Evolutionary conservation across 2,113 vertebrate species (phyloP).

Genomic region (Axis porcinus): DNA sequence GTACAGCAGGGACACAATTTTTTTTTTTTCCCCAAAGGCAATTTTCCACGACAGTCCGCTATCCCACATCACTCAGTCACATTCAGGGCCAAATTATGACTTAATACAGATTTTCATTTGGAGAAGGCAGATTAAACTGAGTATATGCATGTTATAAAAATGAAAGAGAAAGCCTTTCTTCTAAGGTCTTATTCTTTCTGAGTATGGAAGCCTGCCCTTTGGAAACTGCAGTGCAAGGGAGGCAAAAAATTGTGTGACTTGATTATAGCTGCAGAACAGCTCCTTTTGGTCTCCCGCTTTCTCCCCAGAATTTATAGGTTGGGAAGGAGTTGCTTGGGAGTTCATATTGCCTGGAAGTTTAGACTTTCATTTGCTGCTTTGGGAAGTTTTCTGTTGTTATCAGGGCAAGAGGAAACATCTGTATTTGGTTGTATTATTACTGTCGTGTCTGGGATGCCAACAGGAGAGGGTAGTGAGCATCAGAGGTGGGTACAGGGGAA

Average conservation of each 20-base stretch:
- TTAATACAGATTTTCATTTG: neutral
- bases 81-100: neutral
- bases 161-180: constrained; percentile 56
- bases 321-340: neutral
- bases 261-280: neutral
- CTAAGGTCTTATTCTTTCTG: constrained; percentile 10
- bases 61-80: neutral
- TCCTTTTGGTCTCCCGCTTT: neutral
- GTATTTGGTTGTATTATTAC: constrained; percentile 17
- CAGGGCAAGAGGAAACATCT: constrained; percentile 57
- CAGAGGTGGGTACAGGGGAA: neutral
- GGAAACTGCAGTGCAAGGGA: neutral
- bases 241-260: neutral
- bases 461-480: constrained; percentile 13
- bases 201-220: neutral
- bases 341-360: neutral
- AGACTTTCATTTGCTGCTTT: neutral
- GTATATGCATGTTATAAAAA: constrained; percentile 19
- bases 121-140: neutral
- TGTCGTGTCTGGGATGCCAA: neutral
- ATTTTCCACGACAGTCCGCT: neutral
- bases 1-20: neutral
- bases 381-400: constrained; percentile 10
- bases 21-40: neutral
- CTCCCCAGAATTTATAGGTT: neutral